phyloP scores from a whole-genome alignment of 2,888 invertebrate genomes.

The Eurois occulta region DNA sequence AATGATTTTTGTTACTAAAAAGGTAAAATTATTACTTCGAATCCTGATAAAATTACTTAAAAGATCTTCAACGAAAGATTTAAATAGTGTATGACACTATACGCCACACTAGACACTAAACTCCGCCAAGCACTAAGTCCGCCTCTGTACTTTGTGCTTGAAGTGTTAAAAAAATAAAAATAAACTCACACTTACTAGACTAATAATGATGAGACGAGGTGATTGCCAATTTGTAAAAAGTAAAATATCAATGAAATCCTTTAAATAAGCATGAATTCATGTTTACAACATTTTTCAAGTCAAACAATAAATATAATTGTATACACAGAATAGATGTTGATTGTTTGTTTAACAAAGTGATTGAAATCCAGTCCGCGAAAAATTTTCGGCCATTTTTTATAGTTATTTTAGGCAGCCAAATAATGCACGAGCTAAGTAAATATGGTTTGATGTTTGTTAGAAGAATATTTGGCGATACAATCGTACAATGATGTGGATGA shows the following conservation, averaged over 20 bases:
- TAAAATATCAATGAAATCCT: neutral
- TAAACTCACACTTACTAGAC: neutral
- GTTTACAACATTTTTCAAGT: constrained; percentile 13
- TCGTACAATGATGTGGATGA: neutral
- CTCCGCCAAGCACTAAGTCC: too few relatives aligned
- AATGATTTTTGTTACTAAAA: too few relatives aligned
- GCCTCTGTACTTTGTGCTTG: too few relatives aligned
- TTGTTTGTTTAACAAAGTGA: constrained; percentile 34
- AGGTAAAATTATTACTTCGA: too few relatives aligned
- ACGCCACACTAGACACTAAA: too few relatives aligned
- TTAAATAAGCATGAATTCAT: constrained; percentile 4
- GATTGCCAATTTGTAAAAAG: neutral
- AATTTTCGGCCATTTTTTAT: constrained; percentile 32
- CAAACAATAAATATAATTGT: constrained; percentile 7
- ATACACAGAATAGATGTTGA: constrained; percentile 2
- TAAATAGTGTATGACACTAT: too few relatives aligned
- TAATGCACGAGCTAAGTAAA: constrained; percentile 30
- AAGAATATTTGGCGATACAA: neutral
- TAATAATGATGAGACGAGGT: neutral
- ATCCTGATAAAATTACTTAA: too few relatives aligned
- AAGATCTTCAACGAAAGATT: too few relatives aligned
- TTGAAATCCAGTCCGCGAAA: constrained; percentile 34
- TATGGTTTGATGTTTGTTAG: constrained; percentile 5
- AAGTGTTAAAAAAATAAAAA: too few relatives aligned
- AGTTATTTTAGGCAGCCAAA: constrained; percentile 25